A percentile compares a stretch with the other conserved stretches of the same genome.
Conservation (phyloP, 2,888 invertebrate species). For the Danaus chrysippus region DNA sequence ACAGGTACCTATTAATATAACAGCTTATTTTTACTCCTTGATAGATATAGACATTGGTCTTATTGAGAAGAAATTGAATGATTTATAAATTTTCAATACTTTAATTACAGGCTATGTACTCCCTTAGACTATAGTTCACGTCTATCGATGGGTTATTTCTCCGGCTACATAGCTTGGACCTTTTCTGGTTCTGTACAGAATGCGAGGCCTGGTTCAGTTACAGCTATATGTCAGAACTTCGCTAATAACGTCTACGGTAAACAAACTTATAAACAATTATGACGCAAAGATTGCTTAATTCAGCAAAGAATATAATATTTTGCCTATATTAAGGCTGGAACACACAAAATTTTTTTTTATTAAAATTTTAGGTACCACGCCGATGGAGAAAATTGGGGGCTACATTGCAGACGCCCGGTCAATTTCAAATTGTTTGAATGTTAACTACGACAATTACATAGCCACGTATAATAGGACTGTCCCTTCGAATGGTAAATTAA, state of each 20-base stretch:
- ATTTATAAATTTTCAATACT: no score
- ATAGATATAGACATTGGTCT: no score
- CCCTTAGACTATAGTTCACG: constrained; percentile 53
- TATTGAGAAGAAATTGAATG: no score
- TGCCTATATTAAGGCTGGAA: no score
- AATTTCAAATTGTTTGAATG: constrained; percentile 42
- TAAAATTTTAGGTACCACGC: constrained; percentile 50
- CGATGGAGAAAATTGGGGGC: constrained; percentile 63
- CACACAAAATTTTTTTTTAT: no score
- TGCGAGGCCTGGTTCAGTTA: constrained; percentile 55
- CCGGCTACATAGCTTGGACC: constrained; percentile 62
- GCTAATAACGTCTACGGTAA: constrained; percentile 49
- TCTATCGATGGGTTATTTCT: constrained; percentile 60
- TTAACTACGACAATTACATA: constrained; percentile 46
- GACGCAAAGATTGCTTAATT: no score
- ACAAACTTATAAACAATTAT: no score
- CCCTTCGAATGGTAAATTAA: constrained; percentile 50
- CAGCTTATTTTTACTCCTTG: background rate
- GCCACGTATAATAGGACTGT: constrained; percentile 33
- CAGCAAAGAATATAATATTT: no score
- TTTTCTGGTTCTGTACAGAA: constrained; percentile 58
- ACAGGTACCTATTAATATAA: constrained; percentile 42
- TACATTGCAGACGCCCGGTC: constrained; percentile 46
- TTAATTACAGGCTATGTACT: constrained; percentile 51
- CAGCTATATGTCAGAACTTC: constrained; percentile 53